Conservation (phyloP, 1,140 invertebrate species). For the Atta cephalotes region DNA sequence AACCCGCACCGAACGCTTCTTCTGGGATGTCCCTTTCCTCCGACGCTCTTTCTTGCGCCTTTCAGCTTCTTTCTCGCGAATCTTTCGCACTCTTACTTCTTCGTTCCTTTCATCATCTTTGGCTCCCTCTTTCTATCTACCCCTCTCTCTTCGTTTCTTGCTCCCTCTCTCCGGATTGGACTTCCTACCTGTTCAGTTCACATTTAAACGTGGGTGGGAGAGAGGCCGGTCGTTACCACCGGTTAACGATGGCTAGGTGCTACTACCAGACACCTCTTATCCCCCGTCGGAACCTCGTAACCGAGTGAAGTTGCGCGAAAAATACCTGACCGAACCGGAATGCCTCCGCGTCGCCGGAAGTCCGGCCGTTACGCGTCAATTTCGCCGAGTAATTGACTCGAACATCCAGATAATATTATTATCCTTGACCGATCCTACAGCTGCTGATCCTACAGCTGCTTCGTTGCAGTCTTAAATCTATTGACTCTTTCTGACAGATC, state of each 20-base stretch:
- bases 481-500: not conserved
- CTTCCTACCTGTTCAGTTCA: conserved; percentile 58
- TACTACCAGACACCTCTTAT: conserved; percentile 69
- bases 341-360: conserved; percentile 43
- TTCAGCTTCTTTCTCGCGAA: conserved; percentile 10
- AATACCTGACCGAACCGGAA: conserved; percentile 26
- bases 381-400: conserved; percentile 61
- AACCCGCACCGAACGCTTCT: conserved; percentile 18
- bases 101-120: not conserved
- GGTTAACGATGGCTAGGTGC: conserved; percentile 69
- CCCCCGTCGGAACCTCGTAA: conserved; percentile 61
- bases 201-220: conserved; percentile 62
- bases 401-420: conserved; percentile 49
- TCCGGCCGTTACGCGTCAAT: conserved; percentile 59
- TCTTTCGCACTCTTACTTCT: conserved; percentile 14
- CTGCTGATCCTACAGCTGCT: not conserved
- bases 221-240: conserved; percentile 69
- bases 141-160: not conserved
- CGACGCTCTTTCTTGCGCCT: conserved; percentile 10
- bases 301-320: conserved; percentile 46
- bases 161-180: conserved; percentile 34
- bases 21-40: conserved; percentile 25
- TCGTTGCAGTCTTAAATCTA: not conserved
- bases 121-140: not conserved
- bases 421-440: conserved; percentile 53